A percentile compares a stretch with the other conserved stretches of the same genome.
Conservation (phyloP, 1,140 invertebrate species). For the Conopomorpha cramerella region DNA sequence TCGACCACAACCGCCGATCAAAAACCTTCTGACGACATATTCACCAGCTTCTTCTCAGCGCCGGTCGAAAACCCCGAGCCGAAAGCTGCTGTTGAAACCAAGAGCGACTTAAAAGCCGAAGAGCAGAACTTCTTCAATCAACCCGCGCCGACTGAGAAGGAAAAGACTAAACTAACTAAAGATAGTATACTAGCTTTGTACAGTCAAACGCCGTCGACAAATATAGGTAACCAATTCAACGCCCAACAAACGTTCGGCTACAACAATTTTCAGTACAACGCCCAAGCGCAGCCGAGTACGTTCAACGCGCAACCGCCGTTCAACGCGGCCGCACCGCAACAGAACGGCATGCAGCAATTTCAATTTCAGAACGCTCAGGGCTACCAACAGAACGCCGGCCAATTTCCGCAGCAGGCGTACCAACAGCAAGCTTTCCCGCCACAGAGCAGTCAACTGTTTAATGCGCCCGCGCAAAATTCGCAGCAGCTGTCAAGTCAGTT, state of each 20-base stretch:
- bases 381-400: too few relatives aligned
- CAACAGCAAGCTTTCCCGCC: neutral
- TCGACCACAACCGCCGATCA: conserved; percentile 29
- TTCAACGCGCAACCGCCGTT: neutral
- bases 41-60: conserved; percentile 78
- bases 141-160: conserved; percentile 71
- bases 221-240: conserved; percentile 37
- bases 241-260: conserved; percentile 6
- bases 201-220: conserved; percentile 64
- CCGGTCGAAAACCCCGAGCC: conserved; percentile 54
- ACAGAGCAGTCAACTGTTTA: neutral
- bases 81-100: conserved; percentile 33
- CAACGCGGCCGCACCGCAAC: neutral
- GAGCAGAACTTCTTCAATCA: conserved; percentile 92
- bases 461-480: neutral
- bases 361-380: neutral
- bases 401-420: neutral
- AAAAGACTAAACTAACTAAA: conserved; percentile 85
- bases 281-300: neutral
- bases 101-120: conserved; percentile 70
- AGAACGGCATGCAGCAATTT: neutral
- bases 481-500: conserved; percentile 1
- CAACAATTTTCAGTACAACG: neutral
- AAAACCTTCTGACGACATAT: conserved; percentile 81
- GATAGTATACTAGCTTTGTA: conserved; percentile 93